Percentiles rank a stretch among this genome's conserved stretches.
Conservation (phyloP, 2,797 vertebrate genomes). For the Hoplostethus mediterraneus region DNA sequence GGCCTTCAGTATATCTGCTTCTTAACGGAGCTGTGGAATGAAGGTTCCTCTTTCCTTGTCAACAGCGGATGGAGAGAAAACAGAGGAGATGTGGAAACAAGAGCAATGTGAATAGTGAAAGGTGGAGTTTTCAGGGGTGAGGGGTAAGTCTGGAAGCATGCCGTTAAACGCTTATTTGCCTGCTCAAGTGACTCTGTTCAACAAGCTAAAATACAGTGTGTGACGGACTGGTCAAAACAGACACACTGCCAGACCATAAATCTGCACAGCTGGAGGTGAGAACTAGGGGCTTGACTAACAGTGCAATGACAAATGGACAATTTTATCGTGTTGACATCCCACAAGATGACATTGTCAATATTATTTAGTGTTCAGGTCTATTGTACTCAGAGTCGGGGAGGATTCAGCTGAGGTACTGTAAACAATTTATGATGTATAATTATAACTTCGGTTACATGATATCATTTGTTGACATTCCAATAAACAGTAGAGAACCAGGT, state of each 20-base stretch:
- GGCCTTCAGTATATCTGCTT: not conserved
- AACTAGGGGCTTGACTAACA: constrained; percentile 40
- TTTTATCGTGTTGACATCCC: constrained; percentile 33
- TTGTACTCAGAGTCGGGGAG: constrained; percentile 21
- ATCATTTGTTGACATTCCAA: constrained; percentile 27
- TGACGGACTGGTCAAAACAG: constrained; percentile 30
- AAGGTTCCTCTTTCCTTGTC: not conserved
- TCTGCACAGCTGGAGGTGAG: constrained; percentile 51
- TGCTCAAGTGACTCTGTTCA: constrained; percentile 30
- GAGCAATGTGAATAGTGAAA: not conserved
- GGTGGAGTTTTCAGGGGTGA: not conserved
- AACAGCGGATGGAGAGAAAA: not conserved
- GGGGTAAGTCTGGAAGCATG: constrained; percentile 17
- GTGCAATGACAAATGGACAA: constrained; percentile 46
- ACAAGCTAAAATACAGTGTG: constrained; percentile 30
- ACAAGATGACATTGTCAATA: constrained; percentile 27
- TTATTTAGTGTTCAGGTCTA: constrained; percentile 38
- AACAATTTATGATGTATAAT: constrained; percentile 20
- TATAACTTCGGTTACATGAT: constrained; percentile 17
- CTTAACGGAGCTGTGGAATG: not conserved
- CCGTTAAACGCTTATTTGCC: constrained; percentile 44
- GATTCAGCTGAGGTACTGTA: not conserved
- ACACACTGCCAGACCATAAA: constrained; percentile 24
- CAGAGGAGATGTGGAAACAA: not conserved
- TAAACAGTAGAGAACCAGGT: constrained; percentile 14